Evolutionary conservation across 30 jellyfish, hydroid and myxozoan genomes (phyloP).

Genomic region (Aurelia sp.): DNA sequence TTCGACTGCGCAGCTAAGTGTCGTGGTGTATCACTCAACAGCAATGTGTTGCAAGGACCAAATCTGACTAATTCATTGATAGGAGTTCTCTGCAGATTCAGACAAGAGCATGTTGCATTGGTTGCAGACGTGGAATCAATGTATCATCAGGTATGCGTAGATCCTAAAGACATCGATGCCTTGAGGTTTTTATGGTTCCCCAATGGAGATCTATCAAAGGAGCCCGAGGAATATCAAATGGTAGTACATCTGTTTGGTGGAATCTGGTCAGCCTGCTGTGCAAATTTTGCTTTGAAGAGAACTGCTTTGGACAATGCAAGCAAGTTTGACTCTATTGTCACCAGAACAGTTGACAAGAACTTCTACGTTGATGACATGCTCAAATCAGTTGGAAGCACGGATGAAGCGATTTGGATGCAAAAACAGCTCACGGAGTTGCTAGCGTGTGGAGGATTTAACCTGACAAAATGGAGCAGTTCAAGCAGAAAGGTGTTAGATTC

Average conservation of each 20-base stretch:
- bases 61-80: not conserved
- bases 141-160: conserved; percentile 76
- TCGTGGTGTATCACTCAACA: conserved; percentile 14
- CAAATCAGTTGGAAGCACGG: conserved; percentile 12
- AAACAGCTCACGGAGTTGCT: conserved; percentile 37
- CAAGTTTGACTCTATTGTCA: not conserved
- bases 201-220: conserved; percentile 47
- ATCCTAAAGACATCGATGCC: conserved; percentile 27
- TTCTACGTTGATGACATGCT: conserved; percentile 64
- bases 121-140: conserved; percentile 73
- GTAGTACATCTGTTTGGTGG: conserved; percentile 74
- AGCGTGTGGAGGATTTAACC: conserved; percentile 44
- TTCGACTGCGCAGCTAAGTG: not conserved
- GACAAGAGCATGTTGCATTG: conserved; percentile 74
- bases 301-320: conserved; percentile 58
- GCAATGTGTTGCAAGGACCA: conserved; percentile 8
- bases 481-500: conserved; percentile 12
- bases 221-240: conserved; percentile 56
- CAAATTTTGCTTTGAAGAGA: conserved; percentile 62
- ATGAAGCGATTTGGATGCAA: conserved; percentile 28
- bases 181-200: conserved; percentile 78
- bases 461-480: conserved; percentile 37
- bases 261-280: conserved; percentile 62
- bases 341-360: conserved; percentile 21
- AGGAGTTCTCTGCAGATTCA: conserved; percentile 35